Evolutionary conservation across 2,888 invertebrate genomes (phyloP).

Genomic region (Ophonus ardosiacus): DNA sequence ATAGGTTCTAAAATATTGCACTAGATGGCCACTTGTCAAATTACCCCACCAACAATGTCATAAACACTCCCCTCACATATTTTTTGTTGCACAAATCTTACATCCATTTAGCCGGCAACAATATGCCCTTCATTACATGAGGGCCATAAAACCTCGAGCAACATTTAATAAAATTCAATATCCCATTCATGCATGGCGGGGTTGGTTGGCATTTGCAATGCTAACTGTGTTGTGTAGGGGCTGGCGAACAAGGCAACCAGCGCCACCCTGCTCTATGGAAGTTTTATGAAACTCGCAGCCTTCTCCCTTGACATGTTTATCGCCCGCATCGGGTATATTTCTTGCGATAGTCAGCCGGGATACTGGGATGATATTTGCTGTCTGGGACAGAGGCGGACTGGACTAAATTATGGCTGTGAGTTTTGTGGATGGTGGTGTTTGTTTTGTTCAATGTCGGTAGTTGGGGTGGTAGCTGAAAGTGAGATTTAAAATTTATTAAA

Average conservation of each 20-base stretch:
- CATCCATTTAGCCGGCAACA: not conserved
- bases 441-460: not conserved
- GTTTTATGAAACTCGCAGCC: not conserved
- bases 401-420: not conserved
- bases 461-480: too few relatives aligned
- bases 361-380: not conserved
- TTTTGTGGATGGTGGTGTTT: not conserved
- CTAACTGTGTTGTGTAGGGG: not conserved
- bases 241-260: not conserved
- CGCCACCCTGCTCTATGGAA: not conserved
- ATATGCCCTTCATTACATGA: not conserved
- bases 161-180: not conserved
- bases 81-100: not conserved
- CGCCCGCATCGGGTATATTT: conserved; percentile 11
- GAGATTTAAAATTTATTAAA: too few relatives aligned
- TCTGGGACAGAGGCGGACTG: not conserved
- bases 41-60: too few relatives aligned
- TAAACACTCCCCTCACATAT: too few relatives aligned
- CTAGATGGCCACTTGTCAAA: too few relatives aligned
- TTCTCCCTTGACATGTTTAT: conserved; percentile 2
- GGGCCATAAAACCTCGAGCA: not conserved
- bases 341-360: not conserved
- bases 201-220: not conserved
- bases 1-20: too few relatives aligned
- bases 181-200: not conserved